phyloP scores from a whole-genome alignment of 2,888 invertebrate genomes.

The Thecocarcelia acutangulata region DNA sequence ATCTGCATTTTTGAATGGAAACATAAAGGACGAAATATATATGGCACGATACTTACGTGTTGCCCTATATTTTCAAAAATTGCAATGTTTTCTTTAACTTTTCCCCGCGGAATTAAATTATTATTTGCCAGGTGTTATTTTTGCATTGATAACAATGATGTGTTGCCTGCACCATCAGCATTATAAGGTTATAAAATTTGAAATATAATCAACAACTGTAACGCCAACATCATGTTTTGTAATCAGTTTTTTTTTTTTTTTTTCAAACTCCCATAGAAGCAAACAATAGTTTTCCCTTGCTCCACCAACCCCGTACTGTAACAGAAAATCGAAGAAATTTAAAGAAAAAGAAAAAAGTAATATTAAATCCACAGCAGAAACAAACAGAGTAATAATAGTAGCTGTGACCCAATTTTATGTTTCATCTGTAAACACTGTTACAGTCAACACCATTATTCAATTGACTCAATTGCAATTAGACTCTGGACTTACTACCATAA shows the following conservation, averaged over 20 bases:
- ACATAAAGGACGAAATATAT: no score
- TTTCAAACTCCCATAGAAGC: conserved; percentile 31
- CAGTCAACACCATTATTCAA: conserved; percentile 46
- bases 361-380: conserved; percentile 42
- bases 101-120: no score
- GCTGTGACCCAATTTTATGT: conserved; percentile 63
- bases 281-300: conserved; percentile 15
- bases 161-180: conserved; percentile 35
- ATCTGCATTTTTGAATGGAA: no score
- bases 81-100: no score
- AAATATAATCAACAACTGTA: conserved; percentile 45
- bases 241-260: neutral
- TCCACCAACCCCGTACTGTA: conserved; percentile 4
- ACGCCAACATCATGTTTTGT: conserved; percentile 28
- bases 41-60: no score
- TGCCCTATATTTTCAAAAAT: no score
- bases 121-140: conserved; percentile 49
- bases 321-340: conserved; percentile 39
- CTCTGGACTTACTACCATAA: conserved; percentile 29
- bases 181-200: conserved; percentile 44
- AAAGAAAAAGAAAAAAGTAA: neutral
- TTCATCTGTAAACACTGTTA: conserved; percentile 38
- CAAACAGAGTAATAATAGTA: conserved; percentile 42
- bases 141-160: conserved; percentile 30
- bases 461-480: conserved; percentile 38